phyloP scores from a whole-genome alignment of 2,113 vertebrate genomes.

The Smithornis capensis region DNA sequence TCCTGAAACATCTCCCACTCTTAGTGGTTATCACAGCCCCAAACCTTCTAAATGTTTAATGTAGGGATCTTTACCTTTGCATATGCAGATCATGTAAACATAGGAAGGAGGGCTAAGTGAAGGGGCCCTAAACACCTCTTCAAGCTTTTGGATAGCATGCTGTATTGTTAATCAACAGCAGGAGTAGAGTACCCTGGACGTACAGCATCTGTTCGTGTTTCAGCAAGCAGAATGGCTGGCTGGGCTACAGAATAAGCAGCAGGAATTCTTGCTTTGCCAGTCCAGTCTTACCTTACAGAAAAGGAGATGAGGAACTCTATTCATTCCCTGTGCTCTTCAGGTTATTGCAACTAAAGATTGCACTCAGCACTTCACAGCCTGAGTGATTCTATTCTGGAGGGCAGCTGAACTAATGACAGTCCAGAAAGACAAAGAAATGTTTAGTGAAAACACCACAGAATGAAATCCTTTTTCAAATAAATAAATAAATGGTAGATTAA shows the following conservation, averaged over 20 bases:
- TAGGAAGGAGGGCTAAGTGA: neutral
- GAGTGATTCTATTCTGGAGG: neutral
- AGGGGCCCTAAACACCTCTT: neutral
- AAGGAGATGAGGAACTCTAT: neutral
- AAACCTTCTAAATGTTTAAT: neutral
- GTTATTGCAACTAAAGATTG: neutral
- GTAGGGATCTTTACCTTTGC: neutral
- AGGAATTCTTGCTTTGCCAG: neutral
- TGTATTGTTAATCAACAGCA: neutral
- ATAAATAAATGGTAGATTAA: neutral
- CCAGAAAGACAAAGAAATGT: neutral
- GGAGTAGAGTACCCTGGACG: neutral
- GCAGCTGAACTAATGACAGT: neutral
- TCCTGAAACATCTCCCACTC: neutral
- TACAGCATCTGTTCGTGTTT: conserved; percentile 6
- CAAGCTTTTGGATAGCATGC: neutral
- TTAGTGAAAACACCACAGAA: neutral
- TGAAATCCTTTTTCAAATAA: neutral
- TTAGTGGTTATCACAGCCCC: neutral
- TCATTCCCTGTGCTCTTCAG: neutral
- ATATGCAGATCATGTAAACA: neutral
- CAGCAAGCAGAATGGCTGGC: neutral
- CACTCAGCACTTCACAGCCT: neutral
- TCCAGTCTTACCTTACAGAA: neutral
- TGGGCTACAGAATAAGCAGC: neutral